These are phyloP conservation scores for Protomyctophum bolini DNA, from an alignment of 2,113 vertebrate genomes.

Conservation along the genomic window DNA sequence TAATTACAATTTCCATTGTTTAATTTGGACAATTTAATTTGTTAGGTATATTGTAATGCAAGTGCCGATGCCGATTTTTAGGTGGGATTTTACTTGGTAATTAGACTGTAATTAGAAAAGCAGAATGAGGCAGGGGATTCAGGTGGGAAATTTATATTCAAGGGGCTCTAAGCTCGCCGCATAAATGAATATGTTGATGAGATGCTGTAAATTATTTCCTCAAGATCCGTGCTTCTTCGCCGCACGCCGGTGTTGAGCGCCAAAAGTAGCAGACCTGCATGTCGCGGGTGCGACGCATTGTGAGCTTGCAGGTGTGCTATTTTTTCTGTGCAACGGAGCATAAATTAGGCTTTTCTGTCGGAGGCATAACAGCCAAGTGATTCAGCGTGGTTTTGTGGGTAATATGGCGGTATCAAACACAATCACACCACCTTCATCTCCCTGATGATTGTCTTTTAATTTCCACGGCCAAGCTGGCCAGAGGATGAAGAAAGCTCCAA, in stretches of 20 bases:
- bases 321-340: no score
- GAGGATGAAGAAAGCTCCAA: neutral
- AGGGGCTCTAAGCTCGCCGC: constrained; percentile 40
- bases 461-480: neutral
- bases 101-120: constrained; percentile 66
- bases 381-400: no score
- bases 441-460: no score
- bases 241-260: neutral
- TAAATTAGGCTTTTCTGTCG: no score
- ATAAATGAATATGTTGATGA: constrained; percentile 60
- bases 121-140: constrained; percentile 61
- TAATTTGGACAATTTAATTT: constrained; percentile 62
- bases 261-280: neutral
- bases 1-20: constrained; percentile 59
- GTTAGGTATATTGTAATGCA: constrained; percentile 57
- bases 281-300: neutral
- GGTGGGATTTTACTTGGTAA: constrained; percentile 67
- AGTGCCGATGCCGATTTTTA: constrained; percentile 54
- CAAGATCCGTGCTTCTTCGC: no score
- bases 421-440: neutral
- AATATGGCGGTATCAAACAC: neutral
- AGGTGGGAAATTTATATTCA: constrained; percentile 72
- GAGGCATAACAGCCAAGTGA: no score
- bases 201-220: constrained; percentile 24
- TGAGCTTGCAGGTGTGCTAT: no score